Percentiles rank a stretch among this genome's conserved stretches.
phyloP scores from a whole-genome alignment of 2,113 vertebrate genomes.

The Apteryx owenii region DNA sequence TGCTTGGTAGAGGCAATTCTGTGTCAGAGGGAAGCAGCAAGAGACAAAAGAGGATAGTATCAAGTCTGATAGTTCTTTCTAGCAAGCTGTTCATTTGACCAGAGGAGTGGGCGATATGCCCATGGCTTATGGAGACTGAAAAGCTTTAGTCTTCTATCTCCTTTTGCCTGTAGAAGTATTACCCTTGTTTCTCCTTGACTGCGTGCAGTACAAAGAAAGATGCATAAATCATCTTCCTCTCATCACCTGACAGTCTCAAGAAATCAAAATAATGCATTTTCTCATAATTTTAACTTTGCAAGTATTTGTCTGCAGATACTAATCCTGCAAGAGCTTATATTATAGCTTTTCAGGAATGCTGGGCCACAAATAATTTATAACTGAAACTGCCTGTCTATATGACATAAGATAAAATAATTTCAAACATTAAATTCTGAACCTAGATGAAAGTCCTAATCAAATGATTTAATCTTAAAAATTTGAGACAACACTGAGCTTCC shows the following conservation, averaged over 20 bases:
- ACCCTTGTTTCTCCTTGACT: constrained; percentile 15
- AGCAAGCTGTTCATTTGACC: constrained; percentile 33
- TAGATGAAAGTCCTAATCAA: neutral
- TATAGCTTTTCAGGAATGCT: neutral
- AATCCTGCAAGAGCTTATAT: neutral
- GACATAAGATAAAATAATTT: neutral
- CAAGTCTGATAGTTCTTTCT: constrained; percentile 39
- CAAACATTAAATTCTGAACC: neutral
- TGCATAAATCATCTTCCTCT: neutral
- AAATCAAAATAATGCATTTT: neutral
- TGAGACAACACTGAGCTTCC: neutral
- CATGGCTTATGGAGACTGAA: neutral
- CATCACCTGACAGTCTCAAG: neutral
- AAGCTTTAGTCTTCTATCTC: neutral
- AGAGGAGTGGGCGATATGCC: neutral
- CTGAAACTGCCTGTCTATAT: neutral
- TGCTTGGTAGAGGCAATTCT: neutral
- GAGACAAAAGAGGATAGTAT: neutral
- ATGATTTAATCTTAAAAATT: neutral
- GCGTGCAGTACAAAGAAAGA: neutral
- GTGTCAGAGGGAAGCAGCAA: constrained; percentile 41
- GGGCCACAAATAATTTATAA: neutral
- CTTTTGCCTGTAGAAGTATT: neutral
- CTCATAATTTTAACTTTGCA: neutral
- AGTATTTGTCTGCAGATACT: neutral